phyloP scores from a whole-genome alignment of 2,113 vertebrate genomes.

The Ibidorhyncha struthersii region DNA sequence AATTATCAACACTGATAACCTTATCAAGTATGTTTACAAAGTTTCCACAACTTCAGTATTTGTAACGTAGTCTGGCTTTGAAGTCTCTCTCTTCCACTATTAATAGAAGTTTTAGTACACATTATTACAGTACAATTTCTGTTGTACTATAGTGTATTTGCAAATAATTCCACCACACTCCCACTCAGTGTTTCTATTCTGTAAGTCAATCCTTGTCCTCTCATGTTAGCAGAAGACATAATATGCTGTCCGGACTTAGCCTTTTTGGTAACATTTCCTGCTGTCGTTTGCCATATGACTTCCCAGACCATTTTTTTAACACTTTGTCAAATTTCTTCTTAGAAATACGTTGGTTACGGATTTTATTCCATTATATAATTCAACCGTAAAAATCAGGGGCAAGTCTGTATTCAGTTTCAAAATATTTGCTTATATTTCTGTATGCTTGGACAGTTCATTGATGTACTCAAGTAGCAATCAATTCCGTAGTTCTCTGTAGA shows the following conservation, averaged over 20 bases:
- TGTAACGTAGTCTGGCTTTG: background rate
- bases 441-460: background rate
- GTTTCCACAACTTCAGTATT: background rate
- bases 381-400: background rate
- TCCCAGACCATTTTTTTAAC: background rate
- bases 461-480: background rate
- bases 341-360: background rate
- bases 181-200: background rate
- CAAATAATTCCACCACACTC: background rate
- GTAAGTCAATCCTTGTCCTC: background rate
- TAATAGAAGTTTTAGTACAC: background rate
- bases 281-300: background rate
- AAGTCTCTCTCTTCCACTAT: background rate
- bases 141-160: background rate
- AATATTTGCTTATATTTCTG: background rate
- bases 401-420: background rate
- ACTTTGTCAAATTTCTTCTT: background rate
- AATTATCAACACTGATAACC: conserved; percentile 87
- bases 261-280: background rate
- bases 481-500: background rate
- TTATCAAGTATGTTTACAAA: conserved; percentile 88
- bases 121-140: background rate
- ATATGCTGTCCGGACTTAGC: background rate
- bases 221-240: background rate
- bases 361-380: background rate